These are phyloP conservation scores for Spongilla lacustris DNA, from an alignment of 37 sponge, comb jelly and placozoan species.

Conservation along the genomic window DNA sequence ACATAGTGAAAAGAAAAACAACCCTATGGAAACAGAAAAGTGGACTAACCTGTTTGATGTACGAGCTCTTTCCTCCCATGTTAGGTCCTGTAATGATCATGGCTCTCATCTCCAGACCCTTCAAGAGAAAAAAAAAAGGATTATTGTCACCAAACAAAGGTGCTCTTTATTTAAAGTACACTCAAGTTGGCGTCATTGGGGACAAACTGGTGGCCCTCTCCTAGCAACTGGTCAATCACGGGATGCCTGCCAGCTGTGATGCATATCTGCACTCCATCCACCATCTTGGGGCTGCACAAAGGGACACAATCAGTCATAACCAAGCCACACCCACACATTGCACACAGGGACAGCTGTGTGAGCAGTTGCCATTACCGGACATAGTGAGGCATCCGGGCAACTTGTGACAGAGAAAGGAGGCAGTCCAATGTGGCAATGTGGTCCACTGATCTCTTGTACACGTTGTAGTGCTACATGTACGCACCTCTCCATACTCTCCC, in stretches of 20 bases:
- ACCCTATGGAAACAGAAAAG: not conserved
- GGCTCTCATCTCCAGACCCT: conserved; percentile 13
- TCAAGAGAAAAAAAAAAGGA: not conserved
- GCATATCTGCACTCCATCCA: conserved; percentile 32
- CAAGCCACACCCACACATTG: not conserved
- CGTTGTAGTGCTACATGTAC: conserved; percentile 24
- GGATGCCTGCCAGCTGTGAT: conserved; percentile 43
- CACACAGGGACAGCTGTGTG: not conserved
- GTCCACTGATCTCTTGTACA: conserved; percentile 46
- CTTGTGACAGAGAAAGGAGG: conserved; percentile 49
- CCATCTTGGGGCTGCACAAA: conserved; percentile 34
- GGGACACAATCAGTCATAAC: not conserved
- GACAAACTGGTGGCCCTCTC: conserved; percentile 52
- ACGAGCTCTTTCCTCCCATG: conserved; percentile 76
- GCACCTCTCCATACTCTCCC: conserved; percentile 94
- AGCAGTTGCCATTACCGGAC: conserved; percentile 22
- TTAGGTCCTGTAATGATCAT: conserved; percentile 70
- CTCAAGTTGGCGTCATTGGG: conserved; percentile 36
- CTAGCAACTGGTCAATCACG: conserved; percentile 46
- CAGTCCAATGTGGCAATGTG: conserved; percentile 53
- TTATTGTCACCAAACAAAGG: not conserved
- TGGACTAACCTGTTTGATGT: conserved; percentile 55
- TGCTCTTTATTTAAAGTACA: conserved; percentile 8
- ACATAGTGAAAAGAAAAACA: not conserved
- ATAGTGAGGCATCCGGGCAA: conserved; percentile 60